A percentile compares a stretch with the other conserved stretches of the same genome.
Conservation (phyloP, 2,888 invertebrate species). For the Amitus sp. region DNA sequence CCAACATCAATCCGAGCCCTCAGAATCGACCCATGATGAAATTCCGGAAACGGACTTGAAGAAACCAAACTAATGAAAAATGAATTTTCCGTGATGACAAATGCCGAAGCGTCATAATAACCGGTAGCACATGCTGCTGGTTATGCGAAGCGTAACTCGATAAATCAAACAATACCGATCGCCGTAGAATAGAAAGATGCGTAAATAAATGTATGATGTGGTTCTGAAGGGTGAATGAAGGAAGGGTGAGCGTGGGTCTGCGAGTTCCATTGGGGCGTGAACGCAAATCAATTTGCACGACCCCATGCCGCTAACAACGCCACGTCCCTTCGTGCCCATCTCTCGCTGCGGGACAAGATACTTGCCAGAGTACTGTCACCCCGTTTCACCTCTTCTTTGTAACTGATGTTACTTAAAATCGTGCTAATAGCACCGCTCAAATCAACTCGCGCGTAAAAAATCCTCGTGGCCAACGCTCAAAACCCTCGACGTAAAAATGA, state of each 20-base stretch:
- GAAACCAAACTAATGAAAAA: too few species aligned
- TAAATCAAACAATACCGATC: constrained; percentile 57
- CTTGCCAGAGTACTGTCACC: constrained; percentile 44
- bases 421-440: constrained; percentile 35
- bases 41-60: too few species aligned
- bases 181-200: constrained; percentile 50
- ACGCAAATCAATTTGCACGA: constrained; percentile 66
- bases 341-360: constrained; percentile 59
- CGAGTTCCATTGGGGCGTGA: constrained; percentile 61
- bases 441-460: not conserved
- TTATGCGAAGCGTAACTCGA: constrained; percentile 57
- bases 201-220: constrained; percentile 59
- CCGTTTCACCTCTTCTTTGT: constrained; percentile 38
- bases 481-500: too few species aligned
- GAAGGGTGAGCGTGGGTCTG: constrained; percentile 39
- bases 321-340: constrained; percentile 43
- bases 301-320: constrained; percentile 52
- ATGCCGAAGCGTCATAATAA: constrained; percentile 42
- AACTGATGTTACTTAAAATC: constrained; percentile 54
- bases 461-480: too few species aligned
- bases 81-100: not conserved
- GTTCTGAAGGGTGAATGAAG: constrained; percentile 54
- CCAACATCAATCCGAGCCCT: too few species aligned
- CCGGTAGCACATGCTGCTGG: constrained; percentile 57
- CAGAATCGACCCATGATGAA: too few species aligned